Conservation (phyloP, 2,113 vertebrate genomes). For the Rattus norvegicus region GRCr8 NC_086037.1:58770001-58770500, state of each 20-base stretch:
- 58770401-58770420: too few species aligned
- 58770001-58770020: not conserved
- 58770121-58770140: not conserved
- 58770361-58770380: too few species aligned
- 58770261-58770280: not conserved
- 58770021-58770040: not conserved
- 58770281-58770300: not conserved
- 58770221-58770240: not conserved
- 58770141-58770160: not conserved
- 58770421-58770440: too few species aligned
- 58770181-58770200: not conserved
- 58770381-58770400: too few species aligned
- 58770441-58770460: too few species aligned
- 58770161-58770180: not conserved
- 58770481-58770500: too few species aligned
- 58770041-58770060: not conserved
- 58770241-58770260: not conserved
- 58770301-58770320: not conserved
- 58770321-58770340: too few species aligned
- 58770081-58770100: not conserved
- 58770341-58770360: too few species aligned
- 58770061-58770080: not conserved
- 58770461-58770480: too few species aligned
- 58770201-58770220: not conserved
- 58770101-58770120: not conserved